Evolutionary conservation across 1,140 invertebrate genomes (phyloP), one percentile per base, ranked within the genome.

Genomic region (Maconellicoccus hirsutus): DNA sequence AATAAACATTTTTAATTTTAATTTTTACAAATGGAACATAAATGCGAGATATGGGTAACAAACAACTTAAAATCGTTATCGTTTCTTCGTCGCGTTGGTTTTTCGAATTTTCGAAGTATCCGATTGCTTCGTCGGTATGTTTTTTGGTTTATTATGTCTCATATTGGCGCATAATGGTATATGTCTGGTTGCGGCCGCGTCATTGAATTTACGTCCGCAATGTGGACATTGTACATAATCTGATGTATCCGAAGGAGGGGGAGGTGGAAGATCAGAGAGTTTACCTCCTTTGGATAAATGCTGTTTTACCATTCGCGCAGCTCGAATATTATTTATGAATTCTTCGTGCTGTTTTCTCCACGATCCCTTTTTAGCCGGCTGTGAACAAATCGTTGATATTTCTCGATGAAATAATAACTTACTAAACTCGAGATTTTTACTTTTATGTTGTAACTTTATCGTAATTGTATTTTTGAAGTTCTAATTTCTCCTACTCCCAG

Each of bases 281-380:
- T 92, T 93, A 71, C 90, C 93, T 70, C 94, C 95, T 21, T 86
- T 86, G 0, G 89, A 91, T 72, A 97, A 79, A 78, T 94, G 87
- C 0, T 86, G 85, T 76, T 93, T 87, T n/a, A 91, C 88, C 77
- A 88, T 83, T 78, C 96, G 96, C 0, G 96, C 95, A 0, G 92
- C 89, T 21, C 92, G 84, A 72, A 98, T 93, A 0, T 92, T 86
- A 71, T 86, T 81, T 69, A 98, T 93, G 78, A 98, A 97, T 74
- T 93, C 91, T 77, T 96, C 91, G 79, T 96, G 94, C 77, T 96
- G 91, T 77, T 88, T 85, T 10, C 94, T 84, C 95, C 95, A 98
- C 79, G 92, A 89, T 70, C 80, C 85, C 76, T 89, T 89, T 74
- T 86, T 85, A 29, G 75, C 77, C 75, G 61, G 61, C 61, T 66